Base-by-base conservation (phyloP, 1,140 invertebrate genomes). In the Wiebesia pumilae region DNA sequence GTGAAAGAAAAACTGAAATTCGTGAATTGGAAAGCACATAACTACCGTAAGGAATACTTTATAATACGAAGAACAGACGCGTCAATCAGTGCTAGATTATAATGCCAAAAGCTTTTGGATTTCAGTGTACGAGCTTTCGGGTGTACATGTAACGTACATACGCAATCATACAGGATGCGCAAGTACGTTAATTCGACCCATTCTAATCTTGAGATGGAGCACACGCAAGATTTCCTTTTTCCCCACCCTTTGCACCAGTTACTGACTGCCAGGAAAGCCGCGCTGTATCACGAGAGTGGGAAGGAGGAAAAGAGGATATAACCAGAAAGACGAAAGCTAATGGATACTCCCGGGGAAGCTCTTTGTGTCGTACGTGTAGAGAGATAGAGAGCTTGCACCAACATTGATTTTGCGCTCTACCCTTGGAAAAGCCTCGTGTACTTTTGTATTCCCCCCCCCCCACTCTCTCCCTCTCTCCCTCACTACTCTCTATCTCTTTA, bases 381-480 rank as follows among this genome's bases (percentile, higher is more conserved):
- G 75, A n/a, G n/a, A n/a, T 40, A 21, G 43, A 24, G 51, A 73
- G 81, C 43, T 58, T 58, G 27, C 10, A 62, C 75, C 58, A 84
- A 84, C 75, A 84, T 84, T 84, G 75, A 84, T 84, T 84, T 84
- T 84, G 62, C 58, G 6, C 83, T 75, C 33, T 67, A 3, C 27
- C 35, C 30, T n/a, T 33, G 16, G 65, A 78, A 24, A 78, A n/a
- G 40, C 75, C 16, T 54, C n/a, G 16, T 54, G 19, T 54, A 54
- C 1, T 54, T 69, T 69, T 69, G 51, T n/a, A 27, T 47, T 67
- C 12, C 12, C 43, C 62, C 24, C 80, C 24, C 30, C 58, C 51
- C 27, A 27, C n/a, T 38, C 14, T 79, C 58, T 14, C 65, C n/a
- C 62, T 65, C 62, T 65, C 62, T 65, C n/a, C 3, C 62, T 65